A percentile compares a stretch with the other conserved stretches of the same genome.
Evolutionary conservation across 1,140 invertebrate genomes (phyloP).

Genomic region (Thalassaphorura encarpata): DNA sequence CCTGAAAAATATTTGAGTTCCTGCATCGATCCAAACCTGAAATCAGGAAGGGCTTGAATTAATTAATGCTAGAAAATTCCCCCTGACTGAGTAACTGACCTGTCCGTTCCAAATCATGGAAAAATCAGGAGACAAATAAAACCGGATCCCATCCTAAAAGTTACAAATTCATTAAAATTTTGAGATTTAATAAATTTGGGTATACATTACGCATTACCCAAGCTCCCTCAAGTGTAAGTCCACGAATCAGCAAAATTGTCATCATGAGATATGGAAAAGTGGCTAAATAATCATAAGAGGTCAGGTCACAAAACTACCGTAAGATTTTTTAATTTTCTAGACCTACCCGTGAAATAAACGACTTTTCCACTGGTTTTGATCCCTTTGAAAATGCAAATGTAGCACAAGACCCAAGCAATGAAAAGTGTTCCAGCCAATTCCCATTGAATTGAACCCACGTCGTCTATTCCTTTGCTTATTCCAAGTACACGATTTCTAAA

Average conservation of each 20-base stretch:
- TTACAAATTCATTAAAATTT: background rate
- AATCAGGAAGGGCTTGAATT: constrained; percentile 11
- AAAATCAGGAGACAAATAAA: constrained; percentile 52
- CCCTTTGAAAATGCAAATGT: constrained; percentile 43
- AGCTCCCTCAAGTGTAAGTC: constrained; percentile 45
- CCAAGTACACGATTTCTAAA: constrained; percentile 55
- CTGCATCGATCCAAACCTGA: constrained; percentile 43
- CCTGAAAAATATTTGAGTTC: constrained; percentile 52
- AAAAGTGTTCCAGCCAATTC: constrained; percentile 56
- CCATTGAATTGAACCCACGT: constrained; percentile 60
- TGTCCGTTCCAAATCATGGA: constrained; percentile 37
- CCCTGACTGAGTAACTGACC: constrained; percentile 37
- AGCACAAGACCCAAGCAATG: constrained; percentile 43
- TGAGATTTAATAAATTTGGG: background rate
- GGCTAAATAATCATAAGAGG: constrained; percentile 36
- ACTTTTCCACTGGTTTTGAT: constrained; percentile 45
- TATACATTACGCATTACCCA: constrained; percentile 25
- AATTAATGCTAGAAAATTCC: background rate
- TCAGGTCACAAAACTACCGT: background rate
- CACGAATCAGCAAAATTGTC: constrained; percentile 45
- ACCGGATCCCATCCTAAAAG: constrained; percentile 41
- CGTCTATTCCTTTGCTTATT: constrained; percentile 52
- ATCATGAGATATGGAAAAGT: constrained; percentile 50
- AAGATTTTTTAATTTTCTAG: background rate
- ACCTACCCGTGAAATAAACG: constrained; percentile 36